phyloP scores from a whole-genome alignment of 2,888 invertebrate genomes.

The Caenorhabditis auriculariae region DNA sequence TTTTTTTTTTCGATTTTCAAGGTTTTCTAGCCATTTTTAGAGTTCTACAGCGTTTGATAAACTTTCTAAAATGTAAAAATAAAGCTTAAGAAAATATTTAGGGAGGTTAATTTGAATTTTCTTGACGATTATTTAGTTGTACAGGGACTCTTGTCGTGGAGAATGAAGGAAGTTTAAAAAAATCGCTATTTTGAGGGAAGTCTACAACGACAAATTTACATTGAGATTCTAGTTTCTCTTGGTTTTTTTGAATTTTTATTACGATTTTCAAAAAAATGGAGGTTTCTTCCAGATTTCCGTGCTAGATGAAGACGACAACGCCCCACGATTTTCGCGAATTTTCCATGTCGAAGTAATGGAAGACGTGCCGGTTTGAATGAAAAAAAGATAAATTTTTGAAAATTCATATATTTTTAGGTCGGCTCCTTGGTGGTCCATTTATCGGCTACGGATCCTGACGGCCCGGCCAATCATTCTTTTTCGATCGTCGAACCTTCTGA shows the following conservation, averaged over 20 bases:
- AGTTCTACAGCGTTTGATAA: too few species aligned
- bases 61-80: too few species aligned
- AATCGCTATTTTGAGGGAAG: neutral
- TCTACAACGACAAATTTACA: too few species aligned
- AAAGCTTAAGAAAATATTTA: too few species aligned
- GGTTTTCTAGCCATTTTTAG: too few species aligned
- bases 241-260: neutral
- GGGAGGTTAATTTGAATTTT: too few species aligned
- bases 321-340: conserved; percentile 75
- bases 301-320: conserved; percentile 90
- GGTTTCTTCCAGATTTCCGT: conserved; percentile 66
- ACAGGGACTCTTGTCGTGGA: too few species aligned
- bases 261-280: neutral
- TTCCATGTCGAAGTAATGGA: conserved; percentile 43
- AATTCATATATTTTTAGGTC: conserved; percentile 9
- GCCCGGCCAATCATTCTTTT: conserved; percentile 20
- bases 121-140: too few species aligned
- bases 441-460: conserved; percentile 39
- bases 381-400: neutral
- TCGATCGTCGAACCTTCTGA: conserved; percentile 10
- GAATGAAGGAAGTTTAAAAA: neutral
- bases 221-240: too few species aligned
- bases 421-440: conserved; percentile 27
- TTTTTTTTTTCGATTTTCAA: too few species aligned
- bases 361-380: conserved; percentile 12